Evolutionary conservation across 2,113 vertebrate genomes (phyloP).

Genomic region (Hystrix cristata): DNA sequence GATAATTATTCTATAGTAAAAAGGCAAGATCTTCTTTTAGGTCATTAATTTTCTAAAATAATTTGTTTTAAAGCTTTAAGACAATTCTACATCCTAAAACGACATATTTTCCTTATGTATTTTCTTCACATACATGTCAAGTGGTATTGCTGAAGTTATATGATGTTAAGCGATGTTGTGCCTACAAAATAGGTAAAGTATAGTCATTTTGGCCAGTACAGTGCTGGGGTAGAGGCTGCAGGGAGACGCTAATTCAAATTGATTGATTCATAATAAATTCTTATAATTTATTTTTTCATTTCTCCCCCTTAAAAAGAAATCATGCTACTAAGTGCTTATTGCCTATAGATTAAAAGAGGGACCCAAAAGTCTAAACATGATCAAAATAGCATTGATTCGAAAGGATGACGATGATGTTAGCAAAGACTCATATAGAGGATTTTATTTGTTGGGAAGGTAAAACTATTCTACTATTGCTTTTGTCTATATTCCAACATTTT

Average conservation of each 20-base stretch:
- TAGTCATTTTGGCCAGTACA: not conserved
- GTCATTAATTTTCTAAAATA: not conserved
- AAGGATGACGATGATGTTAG: not conserved
- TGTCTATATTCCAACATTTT: not conserved
- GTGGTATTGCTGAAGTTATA: not conserved
- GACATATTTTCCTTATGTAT: not conserved
- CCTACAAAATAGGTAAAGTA: not conserved
- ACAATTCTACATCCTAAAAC: not conserved
- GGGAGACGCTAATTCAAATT: not conserved
- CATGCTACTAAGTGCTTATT: not conserved
- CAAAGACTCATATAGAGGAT: not conserved
- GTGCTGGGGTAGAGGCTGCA: not conserved
- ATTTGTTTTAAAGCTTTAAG: not conserved
- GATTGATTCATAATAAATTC: not conserved
- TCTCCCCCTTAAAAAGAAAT: not conserved
- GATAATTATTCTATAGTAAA: not conserved
- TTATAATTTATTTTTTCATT: not conserved
- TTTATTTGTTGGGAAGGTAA: not conserved
- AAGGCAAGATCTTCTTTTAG: not conserved
- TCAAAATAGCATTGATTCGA: not conserved
- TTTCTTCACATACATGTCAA: not conserved
- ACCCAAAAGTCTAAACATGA: not conserved
- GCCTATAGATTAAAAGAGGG: not conserved
- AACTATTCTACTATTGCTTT: not conserved
- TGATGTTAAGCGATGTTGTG: not conserved